A percentile compares a stretch with the other conserved stretches of the same genome.
These are phyloP conservation scores for Agrypnus murinus DNA, from an alignment of 2,888 invertebrate genomes.

Conservation along the genomic window DNA sequence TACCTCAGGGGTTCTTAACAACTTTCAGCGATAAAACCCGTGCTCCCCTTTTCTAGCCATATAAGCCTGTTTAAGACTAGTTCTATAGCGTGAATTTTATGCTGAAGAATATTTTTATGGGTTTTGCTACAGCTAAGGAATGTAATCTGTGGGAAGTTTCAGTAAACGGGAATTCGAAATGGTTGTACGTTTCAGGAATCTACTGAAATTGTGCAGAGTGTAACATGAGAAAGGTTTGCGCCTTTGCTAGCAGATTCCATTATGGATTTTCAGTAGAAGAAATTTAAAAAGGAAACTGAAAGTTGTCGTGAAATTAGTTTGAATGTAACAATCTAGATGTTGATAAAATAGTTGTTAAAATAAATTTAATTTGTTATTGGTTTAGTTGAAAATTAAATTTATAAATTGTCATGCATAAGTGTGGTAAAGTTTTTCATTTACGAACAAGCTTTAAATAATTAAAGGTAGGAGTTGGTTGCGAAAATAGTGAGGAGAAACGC, in stretches of 20 bases:
- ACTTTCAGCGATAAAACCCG: not conserved
- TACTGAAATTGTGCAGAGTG: not conserved
- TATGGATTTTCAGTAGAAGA: not conserved
- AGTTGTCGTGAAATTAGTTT: not conserved
- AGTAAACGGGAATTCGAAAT: too few relatives aligned
- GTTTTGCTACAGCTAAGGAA: not conserved
- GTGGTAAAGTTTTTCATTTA: too few relatives aligned
- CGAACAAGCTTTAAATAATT: too few relatives aligned
- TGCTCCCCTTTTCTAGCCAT: constrained; percentile 1
- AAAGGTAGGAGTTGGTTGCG: too few relatives aligned
- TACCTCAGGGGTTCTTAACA: not conserved
- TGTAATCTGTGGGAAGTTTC: not conserved
- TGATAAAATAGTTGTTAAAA: not conserved
- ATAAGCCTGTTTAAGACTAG: constrained; percentile 17
- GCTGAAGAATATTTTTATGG: too few relatives aligned
- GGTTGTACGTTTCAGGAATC: not conserved
- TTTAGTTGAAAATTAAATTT: too few relatives aligned
- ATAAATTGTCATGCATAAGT: too few relatives aligned
- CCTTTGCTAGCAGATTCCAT: not conserved
- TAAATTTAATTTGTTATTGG: too few relatives aligned
- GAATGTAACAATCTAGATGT: not conserved
- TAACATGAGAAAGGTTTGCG: not conserved
- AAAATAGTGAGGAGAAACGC: too few relatives aligned
- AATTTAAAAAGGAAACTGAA: too few relatives aligned
- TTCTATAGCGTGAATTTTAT: constrained; percentile 7